Percentiles rank a stretch among this genome's conserved stretches.
phyloP scores from a whole-genome alignment of 2,113 vertebrate genomes.

The Zosterops borbonicus region DNA sequence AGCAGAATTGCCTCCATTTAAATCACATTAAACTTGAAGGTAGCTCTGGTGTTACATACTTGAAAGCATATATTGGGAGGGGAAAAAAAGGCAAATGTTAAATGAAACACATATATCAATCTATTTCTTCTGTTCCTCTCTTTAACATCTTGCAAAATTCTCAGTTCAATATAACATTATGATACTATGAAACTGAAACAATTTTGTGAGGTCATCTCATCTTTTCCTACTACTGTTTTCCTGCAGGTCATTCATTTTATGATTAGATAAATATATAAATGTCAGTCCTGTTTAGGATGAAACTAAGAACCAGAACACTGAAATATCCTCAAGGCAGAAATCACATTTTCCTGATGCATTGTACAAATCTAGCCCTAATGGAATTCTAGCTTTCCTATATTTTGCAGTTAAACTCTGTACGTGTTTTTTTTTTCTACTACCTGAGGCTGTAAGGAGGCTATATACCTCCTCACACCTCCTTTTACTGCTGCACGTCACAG shows the following conservation, averaged over 20 bases:
- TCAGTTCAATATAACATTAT: not conserved
- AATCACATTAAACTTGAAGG: not conserved
- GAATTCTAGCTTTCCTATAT: not conserved
- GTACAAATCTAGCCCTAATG: not conserved
- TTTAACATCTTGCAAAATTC: not conserved
- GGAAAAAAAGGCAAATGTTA: accelerated
- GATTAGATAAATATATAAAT: not conserved
- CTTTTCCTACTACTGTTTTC: not conserved
- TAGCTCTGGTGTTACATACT: not conserved
- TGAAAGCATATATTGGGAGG: not conserved
- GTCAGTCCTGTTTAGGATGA: not conserved
- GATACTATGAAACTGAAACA: not conserved
- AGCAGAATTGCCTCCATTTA: not conserved
- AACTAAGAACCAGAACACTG: not conserved
- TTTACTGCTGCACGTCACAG: not conserved
- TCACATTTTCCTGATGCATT: not conserved
- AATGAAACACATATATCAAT: not conserved
- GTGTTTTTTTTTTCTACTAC: not conserved
- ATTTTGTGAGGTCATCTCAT: not conserved
- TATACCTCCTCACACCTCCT: not conserved
- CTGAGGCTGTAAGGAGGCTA: not conserved
- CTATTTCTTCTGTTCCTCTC: not conserved
- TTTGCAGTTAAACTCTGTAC: not conserved
- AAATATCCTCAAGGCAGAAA: not conserved
- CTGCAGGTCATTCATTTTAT: not conserved